phyloP scores from a whole-genome alignment of 2,797 vertebrate genomes.

The Girardinus metallicus region DNA sequence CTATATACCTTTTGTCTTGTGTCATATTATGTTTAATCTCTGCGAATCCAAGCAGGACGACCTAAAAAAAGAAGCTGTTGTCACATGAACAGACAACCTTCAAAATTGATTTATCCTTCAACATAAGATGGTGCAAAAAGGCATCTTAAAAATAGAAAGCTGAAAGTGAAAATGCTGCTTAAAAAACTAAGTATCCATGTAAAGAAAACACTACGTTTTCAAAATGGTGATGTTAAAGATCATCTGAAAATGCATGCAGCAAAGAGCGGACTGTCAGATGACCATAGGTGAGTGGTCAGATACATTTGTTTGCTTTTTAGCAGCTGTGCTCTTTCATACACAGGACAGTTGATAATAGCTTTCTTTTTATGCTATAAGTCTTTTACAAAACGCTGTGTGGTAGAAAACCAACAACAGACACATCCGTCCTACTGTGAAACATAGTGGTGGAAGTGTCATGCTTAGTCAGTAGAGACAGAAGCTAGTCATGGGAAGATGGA shows the following conservation, averaged over 20 bases:
- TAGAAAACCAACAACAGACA: not conserved
- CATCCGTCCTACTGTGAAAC: not conserved
- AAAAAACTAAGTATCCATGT: not conserved
- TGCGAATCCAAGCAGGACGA: not conserved
- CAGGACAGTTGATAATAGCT: not conserved
- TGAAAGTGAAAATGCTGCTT: not conserved
- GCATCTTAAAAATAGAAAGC: not conserved
- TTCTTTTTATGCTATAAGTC: not conserved
- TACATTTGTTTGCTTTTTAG: no score
- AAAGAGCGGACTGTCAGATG: no score
- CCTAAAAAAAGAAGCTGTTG: not conserved
- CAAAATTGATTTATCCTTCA: not conserved
- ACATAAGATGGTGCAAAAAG: not conserved
- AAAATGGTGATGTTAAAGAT: not conserved
- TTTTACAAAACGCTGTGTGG: not conserved
- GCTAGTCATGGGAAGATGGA: not conserved
- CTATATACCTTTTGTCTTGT: constrained; percentile 25
- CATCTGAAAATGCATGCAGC: no score
- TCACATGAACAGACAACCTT: not conserved
- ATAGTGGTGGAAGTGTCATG: not conserved
- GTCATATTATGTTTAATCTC: constrained; percentile 14
- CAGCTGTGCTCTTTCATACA: not conserved
- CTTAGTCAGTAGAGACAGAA: not conserved
- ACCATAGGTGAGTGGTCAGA: no score
- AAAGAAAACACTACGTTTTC: not conserved